Evolutionary conservation across 2,797 vertebrate genomes (phyloP).

Genomic region (Neoniphon sammara): DNA sequence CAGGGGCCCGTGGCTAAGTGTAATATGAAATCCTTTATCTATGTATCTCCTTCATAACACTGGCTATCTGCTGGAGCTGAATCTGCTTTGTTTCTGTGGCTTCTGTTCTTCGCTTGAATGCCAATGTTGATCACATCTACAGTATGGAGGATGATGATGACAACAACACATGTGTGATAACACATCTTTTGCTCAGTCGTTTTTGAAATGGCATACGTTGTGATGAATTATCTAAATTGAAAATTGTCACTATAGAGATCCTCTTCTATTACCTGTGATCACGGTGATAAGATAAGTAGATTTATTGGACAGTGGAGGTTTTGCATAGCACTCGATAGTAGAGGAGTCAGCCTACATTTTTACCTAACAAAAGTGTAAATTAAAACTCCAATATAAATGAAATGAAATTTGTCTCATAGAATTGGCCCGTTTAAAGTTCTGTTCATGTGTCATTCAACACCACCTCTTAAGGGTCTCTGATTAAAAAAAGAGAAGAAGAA

Average conservation of each 20-base stretch:
- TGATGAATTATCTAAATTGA: slow-evolving; percentile 75
- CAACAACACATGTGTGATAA: slow-evolving; percentile 61
- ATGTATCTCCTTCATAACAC: slow-evolving; percentile 80
- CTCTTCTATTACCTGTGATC: slow-evolving; percentile 55
- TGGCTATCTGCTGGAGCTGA: slow-evolving; percentile 71
- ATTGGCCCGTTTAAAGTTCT: slow-evolving; percentile 46
- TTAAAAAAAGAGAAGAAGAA: slow-evolving; percentile 73
- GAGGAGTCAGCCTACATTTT: slow-evolving; percentile 41
- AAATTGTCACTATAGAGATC: slow-evolving; percentile 58
- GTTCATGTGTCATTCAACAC: slow-evolving; percentile 57
- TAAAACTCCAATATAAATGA: slow-evolving; percentile 57
- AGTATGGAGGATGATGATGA: slow-evolving; percentile 33
- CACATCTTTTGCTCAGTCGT: slow-evolving; percentile 56
- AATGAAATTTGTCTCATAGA: slow-evolving; percentile 63
- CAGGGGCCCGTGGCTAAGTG: slow-evolving; percentile 81
- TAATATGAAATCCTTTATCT: slow-evolving; percentile 86
- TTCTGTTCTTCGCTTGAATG: slow-evolving; percentile 71
- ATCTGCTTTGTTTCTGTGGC: slow-evolving; percentile 73
- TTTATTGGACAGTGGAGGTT: slow-evolving; percentile 55
- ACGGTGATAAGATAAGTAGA: slow-evolving; percentile 41
- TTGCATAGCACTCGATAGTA: slow-evolving; percentile 6
- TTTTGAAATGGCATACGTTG: slow-evolving; percentile 56
- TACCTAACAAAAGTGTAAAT: slow-evolving; percentile 63
- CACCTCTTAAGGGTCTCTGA: slow-evolving; percentile 60
- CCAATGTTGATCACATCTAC: slow-evolving; percentile 66